Evolutionary conservation across 2,888 invertebrate species (phyloP), one percentile per base, ranked within the genome.

Genomic region (Nipponacmea schrenckii): DNA sequence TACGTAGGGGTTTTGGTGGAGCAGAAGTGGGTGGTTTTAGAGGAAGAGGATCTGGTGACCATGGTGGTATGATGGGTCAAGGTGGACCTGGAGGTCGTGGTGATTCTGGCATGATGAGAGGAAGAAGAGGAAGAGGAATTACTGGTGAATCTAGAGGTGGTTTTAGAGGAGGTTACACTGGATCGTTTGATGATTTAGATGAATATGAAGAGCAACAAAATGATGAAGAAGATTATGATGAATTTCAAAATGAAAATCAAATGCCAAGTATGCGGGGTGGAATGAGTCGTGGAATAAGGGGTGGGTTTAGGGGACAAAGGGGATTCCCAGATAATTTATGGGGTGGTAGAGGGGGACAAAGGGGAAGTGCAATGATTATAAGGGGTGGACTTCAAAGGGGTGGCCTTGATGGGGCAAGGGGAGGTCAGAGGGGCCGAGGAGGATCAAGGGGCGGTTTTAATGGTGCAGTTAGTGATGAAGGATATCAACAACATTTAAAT

Each of bases 361-460:
- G 31, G 48, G 31, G 31, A 31, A 31, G 56, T 56, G 39, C 39
- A 62, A n/a, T 20, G 8, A 39, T n/a, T 26, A 26, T 64, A 20
- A n/a, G 68, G 62, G 14, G 68, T 48, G 17, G 62, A 45, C 45
- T 31, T 64, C 20, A 63, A 63, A 24, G 69, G 64, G 31, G 44
- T 20, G 64, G 15, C n/a, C 68, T n/a, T 20, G 70, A 64, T 39
- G 64, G 50, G 7, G 68, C 62, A 27, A 56, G 45, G 8, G 62
- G 67, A 65, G 73, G 70, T 20, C 65, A 31, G 27, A 64, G 77
- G 45, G 62, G 74, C 46, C 64, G 73, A 27, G 66, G 72, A 62
- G 72, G 67, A 14, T 62, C 63, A 17, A 68, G 64, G 56, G 69
- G 27, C 7, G 69, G 64, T 44, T 50, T 63, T 14, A 67, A 46